Evolutionary conservation across 2,797 vertebrate genomes (phyloP).

Genomic region (Serranus cabrilla): DNA sequence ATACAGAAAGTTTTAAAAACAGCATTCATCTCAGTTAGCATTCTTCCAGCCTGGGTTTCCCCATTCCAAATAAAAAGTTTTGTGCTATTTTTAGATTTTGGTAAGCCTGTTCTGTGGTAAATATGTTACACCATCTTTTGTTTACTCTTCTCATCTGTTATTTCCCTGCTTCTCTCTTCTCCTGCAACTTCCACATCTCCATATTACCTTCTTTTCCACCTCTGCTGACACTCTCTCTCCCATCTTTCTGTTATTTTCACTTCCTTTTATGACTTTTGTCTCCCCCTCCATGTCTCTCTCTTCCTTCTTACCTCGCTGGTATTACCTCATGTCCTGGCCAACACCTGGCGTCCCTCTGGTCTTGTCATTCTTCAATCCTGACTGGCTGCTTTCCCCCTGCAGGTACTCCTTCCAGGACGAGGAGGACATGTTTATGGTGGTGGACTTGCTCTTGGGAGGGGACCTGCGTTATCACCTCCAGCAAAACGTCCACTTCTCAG

Average conservation of each 20-base stretch:
- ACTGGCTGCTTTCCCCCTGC: background rate
- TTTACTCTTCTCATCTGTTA: background rate
- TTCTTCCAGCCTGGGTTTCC: background rate
- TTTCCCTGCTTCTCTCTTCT: background rate
- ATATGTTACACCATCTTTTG: constrained; percentile 2
- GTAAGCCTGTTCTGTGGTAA: background rate
- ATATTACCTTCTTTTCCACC: no score
- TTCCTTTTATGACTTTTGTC: background rate
- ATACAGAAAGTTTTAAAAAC: background rate
- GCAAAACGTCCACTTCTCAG: constrained; percentile 94
- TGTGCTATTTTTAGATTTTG: background rate
- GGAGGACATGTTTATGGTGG: constrained; percentile 99
- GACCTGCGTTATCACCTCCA: constrained; percentile 98
- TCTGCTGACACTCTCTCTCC: no score
- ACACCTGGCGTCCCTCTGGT: background rate
- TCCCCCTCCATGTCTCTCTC: background rate
- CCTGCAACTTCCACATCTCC: background rate
- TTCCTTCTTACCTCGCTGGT: background rate
- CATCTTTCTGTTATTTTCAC: constrained; percentile 1
- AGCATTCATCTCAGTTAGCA: background rate
- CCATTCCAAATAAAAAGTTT: background rate
- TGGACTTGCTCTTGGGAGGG: constrained; percentile 95
- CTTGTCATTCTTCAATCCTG: background rate
- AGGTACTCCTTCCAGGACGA: constrained; percentile 99
- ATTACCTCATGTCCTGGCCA: background rate